phyloP scores from a whole-genome alignment of 2,113 vertebrate genomes.

The Colaptes auratus region DNA sequence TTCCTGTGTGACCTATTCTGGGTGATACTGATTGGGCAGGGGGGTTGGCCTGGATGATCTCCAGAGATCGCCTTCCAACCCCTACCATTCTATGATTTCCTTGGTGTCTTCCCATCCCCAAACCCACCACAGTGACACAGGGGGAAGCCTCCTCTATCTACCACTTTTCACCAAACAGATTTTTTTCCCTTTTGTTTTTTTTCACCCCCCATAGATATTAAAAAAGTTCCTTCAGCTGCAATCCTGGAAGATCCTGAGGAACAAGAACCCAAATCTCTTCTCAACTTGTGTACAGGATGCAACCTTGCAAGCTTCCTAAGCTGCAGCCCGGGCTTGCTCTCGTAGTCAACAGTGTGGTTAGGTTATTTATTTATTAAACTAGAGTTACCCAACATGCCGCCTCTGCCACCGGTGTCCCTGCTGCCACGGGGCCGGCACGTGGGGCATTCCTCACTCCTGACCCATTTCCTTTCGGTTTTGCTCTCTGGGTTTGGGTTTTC shows the following conservation, averaged over 20 bases:
- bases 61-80: too few species aligned
- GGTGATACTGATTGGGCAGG: too few species aligned
- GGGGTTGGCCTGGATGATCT: too few species aligned
- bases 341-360: slow-evolving; percentile 74
- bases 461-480: not conserved
- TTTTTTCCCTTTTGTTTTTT: not conserved
- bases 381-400: slow-evolving; percentile 78
- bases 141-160: too few species aligned
- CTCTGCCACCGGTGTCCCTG: slow-evolving; percentile 73
- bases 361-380: slow-evolving; percentile 94
- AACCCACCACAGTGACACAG: not conserved
- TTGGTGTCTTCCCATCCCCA: rapidly evolving
- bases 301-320: slow-evolving; percentile 71
- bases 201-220: slow-evolving; percentile 85
- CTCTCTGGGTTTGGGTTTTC: not conserved
- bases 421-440: slow-evolving; percentile 28
- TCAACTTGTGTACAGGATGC: slow-evolving; percentile 76
- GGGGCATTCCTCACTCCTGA: slow-evolving; percentile 7
- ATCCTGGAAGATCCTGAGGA: slow-evolving; percentile 50
- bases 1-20: too few species aligned
- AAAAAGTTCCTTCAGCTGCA: slow-evolving; percentile 61
- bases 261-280: slow-evolving; percentile 70
- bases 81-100: too few species aligned
- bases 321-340: slow-evolving; percentile 77
- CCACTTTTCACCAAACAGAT: not conserved